Evolutionary conservation across 2,797 vertebrate genomes (phyloP).

Genomic region (Fistularia tabacaria): DNA sequence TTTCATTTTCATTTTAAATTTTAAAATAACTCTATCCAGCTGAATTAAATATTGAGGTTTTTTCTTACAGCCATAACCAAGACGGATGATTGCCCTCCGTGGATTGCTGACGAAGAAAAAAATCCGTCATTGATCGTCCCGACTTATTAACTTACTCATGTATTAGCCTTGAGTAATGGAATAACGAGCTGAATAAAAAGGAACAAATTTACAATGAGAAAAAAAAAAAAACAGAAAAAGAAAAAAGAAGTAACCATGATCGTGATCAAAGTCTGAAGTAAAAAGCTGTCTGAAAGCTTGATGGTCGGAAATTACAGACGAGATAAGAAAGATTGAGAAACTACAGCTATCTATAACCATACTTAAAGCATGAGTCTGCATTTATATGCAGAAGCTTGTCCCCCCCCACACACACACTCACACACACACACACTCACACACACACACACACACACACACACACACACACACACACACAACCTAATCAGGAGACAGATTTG

Average conservation of each 20-base stretch:
- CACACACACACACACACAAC: conserved; percentile 9
- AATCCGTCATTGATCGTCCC: no score
- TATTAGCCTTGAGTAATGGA: no score
- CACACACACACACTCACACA: conserved; percentile 9
- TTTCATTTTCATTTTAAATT: no score
- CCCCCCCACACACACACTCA: conserved; percentile 2
- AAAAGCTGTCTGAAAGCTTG: conserved; percentile 9
- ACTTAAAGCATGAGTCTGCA: conserved; percentile 21
- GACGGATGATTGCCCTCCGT: no score
- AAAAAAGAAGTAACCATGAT: no score
- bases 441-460: conserved; percentile 6
- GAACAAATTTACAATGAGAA: conserved; percentile 6
- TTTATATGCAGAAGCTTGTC: conserved; percentile 42
- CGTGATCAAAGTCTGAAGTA: conserved; percentile 12
- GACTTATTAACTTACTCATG: no score
- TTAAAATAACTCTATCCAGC: no score
- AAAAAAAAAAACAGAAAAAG: no score
- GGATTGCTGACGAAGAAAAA: no score
- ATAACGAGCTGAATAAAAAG: conserved; percentile 2
- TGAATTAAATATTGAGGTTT: no score
- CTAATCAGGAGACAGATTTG: conserved; percentile 46
- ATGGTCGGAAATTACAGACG: conserved; percentile 25
- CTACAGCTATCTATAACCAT: conserved; percentile 16
- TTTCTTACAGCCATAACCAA: no score
- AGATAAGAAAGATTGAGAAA: conserved; percentile 23